These are phyloP conservation scores for Phylloscopus collybita DNA, from an alignment of 2,797 vertebrate genomes.

Conservation along the genomic window DNA sequence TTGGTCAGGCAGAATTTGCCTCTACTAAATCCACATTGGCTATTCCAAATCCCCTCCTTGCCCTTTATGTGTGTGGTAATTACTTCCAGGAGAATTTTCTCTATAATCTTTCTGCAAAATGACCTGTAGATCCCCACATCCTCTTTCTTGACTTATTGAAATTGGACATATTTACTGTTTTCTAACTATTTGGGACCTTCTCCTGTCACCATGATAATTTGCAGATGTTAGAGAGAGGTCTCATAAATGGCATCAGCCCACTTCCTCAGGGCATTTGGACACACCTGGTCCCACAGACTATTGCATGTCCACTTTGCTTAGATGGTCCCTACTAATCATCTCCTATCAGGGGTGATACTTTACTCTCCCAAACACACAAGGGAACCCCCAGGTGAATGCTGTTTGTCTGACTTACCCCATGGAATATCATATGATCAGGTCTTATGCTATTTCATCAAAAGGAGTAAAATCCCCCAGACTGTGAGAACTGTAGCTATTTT, in stretches of 20 bases:
- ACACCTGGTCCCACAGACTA: not conserved
- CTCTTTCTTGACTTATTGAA: not conserved
- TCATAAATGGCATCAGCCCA: not conserved
- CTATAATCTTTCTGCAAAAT: not conserved
- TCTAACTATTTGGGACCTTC: not conserved
- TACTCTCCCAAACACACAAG: not conserved
- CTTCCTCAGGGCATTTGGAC: not conserved
- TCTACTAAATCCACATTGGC: not conserved
- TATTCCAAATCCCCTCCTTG: not conserved
- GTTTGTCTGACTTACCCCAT: not conserved
- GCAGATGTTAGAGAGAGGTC: not conserved
- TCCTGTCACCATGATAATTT: not conserved
- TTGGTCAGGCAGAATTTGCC: not conserved
- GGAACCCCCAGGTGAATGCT: not conserved
- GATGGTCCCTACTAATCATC: not conserved
- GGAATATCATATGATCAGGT: not conserved
- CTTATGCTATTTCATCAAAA: not conserved
- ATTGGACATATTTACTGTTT: not conserved
- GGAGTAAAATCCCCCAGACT: not conserved
- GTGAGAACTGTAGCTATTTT: not conserved
- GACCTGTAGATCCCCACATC: not conserved
- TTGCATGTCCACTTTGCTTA: not conserved
- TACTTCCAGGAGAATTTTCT: not conserved
- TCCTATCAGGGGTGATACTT: not conserved
- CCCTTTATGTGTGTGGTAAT: not conserved